Evolutionary conservation across 2,888 invertebrate genomes (phyloP).

Genomic region (Helicoverpa assulta): DNA sequence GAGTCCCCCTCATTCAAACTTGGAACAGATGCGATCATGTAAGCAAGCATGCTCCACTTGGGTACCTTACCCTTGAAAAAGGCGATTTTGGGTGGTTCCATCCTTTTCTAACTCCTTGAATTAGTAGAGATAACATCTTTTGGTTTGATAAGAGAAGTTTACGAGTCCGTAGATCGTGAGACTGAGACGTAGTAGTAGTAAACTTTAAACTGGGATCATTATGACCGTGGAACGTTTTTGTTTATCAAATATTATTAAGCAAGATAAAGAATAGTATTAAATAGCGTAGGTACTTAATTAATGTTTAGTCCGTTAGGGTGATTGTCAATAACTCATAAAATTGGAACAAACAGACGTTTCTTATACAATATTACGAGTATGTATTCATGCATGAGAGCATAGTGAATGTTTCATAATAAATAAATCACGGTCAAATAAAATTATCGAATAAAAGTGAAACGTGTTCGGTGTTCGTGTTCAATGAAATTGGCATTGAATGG

Average conservation of each 20-base stretch:
- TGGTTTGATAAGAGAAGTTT: slow-evolving; percentile 45
- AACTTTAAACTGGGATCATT: slow-evolving; percentile 14
- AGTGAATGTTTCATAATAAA: too few species aligned
- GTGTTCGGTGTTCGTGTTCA: too few species aligned
- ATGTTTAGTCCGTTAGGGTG: too few species aligned
- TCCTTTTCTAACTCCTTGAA: slow-evolving; percentile 31
- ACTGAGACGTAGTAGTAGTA: neutral
- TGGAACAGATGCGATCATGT: slow-evolving; percentile 68
- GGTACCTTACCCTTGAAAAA: slow-evolving; percentile 60
- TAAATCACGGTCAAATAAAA: too few species aligned
- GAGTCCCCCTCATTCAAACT: slow-evolving; percentile 67
- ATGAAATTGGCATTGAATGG: too few species aligned
- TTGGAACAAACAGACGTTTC: too few species aligned
- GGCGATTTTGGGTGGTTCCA: slow-evolving; percentile 43
- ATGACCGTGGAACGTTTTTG: slow-evolving; percentile 8
- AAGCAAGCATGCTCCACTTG: slow-evolving; percentile 52
- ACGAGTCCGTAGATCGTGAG: slow-evolving; percentile 30
- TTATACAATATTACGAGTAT: too few species aligned
- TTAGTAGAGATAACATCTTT: slow-evolving; percentile 33
- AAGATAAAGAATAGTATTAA: neutral
- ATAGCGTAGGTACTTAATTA: neutral
- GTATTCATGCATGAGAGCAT: too few species aligned
- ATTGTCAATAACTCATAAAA: too few species aligned
- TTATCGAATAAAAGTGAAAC: too few species aligned
- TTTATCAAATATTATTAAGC: slow-evolving; percentile 5